Conservation (phyloP, 2,797 vertebrate genomes). For the Rhinella marina region DNA sequence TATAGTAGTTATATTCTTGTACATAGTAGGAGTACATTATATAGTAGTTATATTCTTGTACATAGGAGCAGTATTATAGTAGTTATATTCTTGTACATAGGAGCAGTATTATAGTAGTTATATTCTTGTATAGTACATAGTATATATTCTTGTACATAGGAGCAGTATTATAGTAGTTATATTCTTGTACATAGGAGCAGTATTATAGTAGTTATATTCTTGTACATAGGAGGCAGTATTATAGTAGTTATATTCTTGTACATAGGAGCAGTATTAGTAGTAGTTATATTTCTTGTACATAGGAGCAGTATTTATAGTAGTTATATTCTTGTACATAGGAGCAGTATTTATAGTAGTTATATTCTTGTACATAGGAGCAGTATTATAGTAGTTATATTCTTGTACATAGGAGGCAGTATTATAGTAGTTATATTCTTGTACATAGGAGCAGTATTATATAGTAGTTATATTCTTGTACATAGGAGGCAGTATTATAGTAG, state of each 20-base stretch:
- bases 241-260: too few species aligned
- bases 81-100: too few species aligned
- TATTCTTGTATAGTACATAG: too few species aligned
- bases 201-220: not conserved
- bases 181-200: not conserved
- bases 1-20: too few species aligned
- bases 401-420: not conserved
- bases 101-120: too few species aligned
- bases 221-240: not conserved
- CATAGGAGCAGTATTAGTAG: too few species aligned
- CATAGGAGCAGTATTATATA: not conserved
- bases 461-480: constrained; percentile 5
- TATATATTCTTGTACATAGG: constrained; percentile 4
- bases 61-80: too few species aligned
- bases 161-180: not conserved
- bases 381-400: constrained; percentile 18
- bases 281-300: too few species aligned
- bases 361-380: not conserved
- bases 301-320: too few species aligned
- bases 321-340: too few species aligned
- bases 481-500: not conserved
- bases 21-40: too few species aligned
- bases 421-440: constrained; percentile 15
- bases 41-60: too few species aligned
- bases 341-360: constrained; percentile 18